Evolutionary conservation across 1,140 invertebrate species (phyloP).

Genomic region (Megathymus violae): DNA sequence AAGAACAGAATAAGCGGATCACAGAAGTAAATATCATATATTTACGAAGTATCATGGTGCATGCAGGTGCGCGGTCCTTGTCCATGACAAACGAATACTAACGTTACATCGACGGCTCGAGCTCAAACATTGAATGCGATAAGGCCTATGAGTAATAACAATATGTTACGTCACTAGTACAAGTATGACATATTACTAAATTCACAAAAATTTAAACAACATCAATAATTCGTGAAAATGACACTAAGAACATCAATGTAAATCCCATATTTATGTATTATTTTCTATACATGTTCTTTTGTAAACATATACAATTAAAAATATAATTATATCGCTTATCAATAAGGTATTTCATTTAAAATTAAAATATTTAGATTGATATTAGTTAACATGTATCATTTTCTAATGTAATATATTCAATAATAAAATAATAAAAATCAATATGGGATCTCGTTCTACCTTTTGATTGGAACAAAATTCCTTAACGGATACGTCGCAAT

Average conservation of each 20-base stretch:
- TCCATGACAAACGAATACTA: constrained; percentile 53
- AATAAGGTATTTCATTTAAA: constrained; percentile 65
- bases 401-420: constrained; percentile 66
- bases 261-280: constrained; percentile 61
- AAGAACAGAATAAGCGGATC: constrained; percentile 72
- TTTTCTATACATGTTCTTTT: constrained; percentile 64
- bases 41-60: constrained; percentile 60
- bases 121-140: constrained; percentile 60
- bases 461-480: constrained; percentile 63
- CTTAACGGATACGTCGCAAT: constrained; percentile 54
- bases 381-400: constrained; percentile 65
- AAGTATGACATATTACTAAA: constrained; percentile 55
- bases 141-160: constrained; percentile 64
- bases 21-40: constrained; percentile 78
- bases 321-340: constrained; percentile 70
- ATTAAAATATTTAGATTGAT: constrained; percentile 64
- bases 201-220: constrained; percentile 64
- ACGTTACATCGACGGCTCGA: constrained; percentile 48
- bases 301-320: constrained; percentile 70
- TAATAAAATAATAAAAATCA: constrained; percentile 73
- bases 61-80: constrained; percentile 50
- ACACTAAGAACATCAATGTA: constrained; percentile 72
- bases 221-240: constrained; percentile 64
- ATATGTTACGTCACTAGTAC: constrained; percentile 57
- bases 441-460: constrained; percentile 56